A percentile compares a stretch with the other conserved stretches of the same genome.
phyloP scores from a whole-genome alignment of 1,140 invertebrate species.

The Triops cancriformis region DNA sequence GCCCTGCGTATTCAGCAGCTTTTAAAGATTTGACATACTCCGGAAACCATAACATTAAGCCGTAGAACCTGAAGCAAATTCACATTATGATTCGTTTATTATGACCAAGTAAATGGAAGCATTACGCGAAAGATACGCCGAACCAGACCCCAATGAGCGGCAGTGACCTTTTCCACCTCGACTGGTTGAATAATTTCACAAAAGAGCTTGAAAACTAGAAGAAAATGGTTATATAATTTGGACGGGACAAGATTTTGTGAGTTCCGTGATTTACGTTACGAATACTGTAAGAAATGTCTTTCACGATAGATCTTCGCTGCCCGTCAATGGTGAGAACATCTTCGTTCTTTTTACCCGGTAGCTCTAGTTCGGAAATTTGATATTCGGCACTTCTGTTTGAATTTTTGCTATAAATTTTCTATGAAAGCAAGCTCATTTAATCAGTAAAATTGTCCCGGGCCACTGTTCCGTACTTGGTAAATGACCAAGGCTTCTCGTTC shows the following conservation, averaged over 20 bases:
- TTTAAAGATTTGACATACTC: constrained; percentile 44
- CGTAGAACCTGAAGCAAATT: constrained; percentile 42
- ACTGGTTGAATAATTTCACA: constrained; percentile 36
- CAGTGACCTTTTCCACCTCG: neutral
- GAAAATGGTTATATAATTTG: constrained; percentile 19
- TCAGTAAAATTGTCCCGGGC: neutral
- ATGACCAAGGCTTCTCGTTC: constrained; percentile 68
- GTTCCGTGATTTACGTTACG: constrained; percentile 37
- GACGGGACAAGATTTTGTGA: neutral
- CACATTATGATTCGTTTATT: neutral
- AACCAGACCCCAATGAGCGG: neutral
- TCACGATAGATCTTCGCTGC: constrained; percentile 42
- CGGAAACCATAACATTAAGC: constrained; percentile 49
- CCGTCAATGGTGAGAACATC: constrained; percentile 35
- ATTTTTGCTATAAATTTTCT: constrained; percentile 32
- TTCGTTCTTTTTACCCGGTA: constrained; percentile 51
- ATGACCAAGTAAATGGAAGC: neutral
- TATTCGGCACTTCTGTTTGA: constrained; percentile 44
- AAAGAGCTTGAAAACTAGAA: constrained; percentile 51
- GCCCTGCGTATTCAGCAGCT: constrained; percentile 38
- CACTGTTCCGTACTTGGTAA: constrained; percentile 50
- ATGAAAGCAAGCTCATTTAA: neutral
- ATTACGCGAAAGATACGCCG: constrained; percentile 15
- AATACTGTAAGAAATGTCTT: constrained; percentile 42
- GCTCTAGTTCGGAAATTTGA: constrained; percentile 55